Base-by-base conservation (phyloP, 1,140 invertebrate species). In the Drosophila asahinai region DNA sequence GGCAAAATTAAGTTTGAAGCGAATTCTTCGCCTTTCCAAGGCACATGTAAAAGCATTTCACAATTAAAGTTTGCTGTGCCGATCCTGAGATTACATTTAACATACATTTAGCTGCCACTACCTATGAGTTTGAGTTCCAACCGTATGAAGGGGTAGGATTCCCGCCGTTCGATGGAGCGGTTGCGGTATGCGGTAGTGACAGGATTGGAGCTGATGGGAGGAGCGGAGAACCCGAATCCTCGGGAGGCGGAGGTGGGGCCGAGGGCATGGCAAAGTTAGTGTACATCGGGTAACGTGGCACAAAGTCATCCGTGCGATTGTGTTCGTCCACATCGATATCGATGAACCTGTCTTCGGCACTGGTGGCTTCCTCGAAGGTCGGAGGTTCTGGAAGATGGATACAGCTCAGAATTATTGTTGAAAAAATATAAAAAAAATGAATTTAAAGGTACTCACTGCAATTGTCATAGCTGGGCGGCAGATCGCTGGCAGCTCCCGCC, bases 281-380 rank as follows among this genome's bases (percentile, higher is more conserved):
- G 49, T 91, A 91, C 87, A 91, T 91, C 8, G 91, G 91, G 71
- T 92, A 92, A 22, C 77, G 76, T 3, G 91, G 91, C 40, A 90
- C 65, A 12, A 91, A 92, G 47, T 86, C 89, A 54, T 91, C 86
- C 3, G 70, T 80, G n/a, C 79, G 77, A 72, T 91, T 75, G 30
- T 76, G 83, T 19, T 84, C 84, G 51, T 87, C 77, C 8, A 63
- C 75, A 61, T 92, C 91, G 19, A 66, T 81, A 40, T 92, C 91
- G 2, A 91, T 61, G 42, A 92, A 92, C 19, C 61, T 79, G 9
- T 80, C 81, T 2, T 74, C 74, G 33, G 79, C 72, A 11, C 67
- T 48, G 1, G 78, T 91, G n/a, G 91, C 91, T 15, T 91, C 54
- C 49, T 91, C 89, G 3, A 92, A 92, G 3, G 89, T 65, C 1